A percentile compares a stretch with the other conserved stretches of the same genome.
Evolutionary conservation across 2,888 invertebrate genomes (phyloP).

Genomic region (Megaustenia siamemsis): DNA sequence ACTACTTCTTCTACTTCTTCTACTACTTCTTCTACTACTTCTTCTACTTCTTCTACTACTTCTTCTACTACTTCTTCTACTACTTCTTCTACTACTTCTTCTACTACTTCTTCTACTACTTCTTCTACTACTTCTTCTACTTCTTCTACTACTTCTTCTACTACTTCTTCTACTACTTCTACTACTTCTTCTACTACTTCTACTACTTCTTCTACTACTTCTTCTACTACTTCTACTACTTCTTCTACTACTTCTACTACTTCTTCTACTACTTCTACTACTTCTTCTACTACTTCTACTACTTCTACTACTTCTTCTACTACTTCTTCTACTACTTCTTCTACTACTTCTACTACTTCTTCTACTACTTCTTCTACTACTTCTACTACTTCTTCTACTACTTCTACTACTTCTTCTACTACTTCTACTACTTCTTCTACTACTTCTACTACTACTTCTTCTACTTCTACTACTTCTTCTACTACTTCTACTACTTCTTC

Average conservation of each 20-base stretch:
- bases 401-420: constrained; percentile 32
- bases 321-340: constrained; percentile 17
- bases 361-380: constrained; percentile 21
- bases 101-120: background rate
- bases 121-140: background rate
- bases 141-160: background rate
- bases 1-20: constrained; percentile 32
- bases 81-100: background rate
- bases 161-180: background rate
- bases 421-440: constrained; percentile 30
- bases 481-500: background rate
- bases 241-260: background rate
- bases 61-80: constrained; percentile 17
- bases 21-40: constrained; percentile 32
- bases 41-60: constrained; percentile 30
- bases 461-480: constrained; percentile 23
- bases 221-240: constrained; percentile 18
- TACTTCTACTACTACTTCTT: constrained; percentile 24
- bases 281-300: background rate
- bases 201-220: constrained; percentile 17
- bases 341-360: constrained; percentile 14
- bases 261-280: constrained; percentile 18
- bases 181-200: background rate
- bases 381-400: constrained; percentile 30
- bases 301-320: background rate